Percentiles rank a stretch among this genome's conserved stretches.
Conservation (phyloP, 2,113 vertebrate genomes). For the Hippopotamus amphibius region DNA sequence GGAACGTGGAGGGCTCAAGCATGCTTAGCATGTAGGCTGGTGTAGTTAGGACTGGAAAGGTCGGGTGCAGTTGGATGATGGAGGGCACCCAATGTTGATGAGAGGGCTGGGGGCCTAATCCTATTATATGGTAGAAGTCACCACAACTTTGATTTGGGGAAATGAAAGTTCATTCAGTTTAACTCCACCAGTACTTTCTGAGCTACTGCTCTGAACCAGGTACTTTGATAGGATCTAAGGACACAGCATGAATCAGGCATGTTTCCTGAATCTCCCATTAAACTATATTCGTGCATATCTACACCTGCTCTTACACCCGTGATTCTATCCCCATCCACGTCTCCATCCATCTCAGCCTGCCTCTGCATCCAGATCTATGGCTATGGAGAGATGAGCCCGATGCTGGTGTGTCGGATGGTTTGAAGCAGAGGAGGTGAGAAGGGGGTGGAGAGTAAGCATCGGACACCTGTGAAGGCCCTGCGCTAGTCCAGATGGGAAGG, state of each 20-base stretch:
- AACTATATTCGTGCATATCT: neutral
- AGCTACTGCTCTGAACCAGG: neutral
- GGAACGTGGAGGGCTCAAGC: neutral
- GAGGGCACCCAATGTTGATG: neutral
- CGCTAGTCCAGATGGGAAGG: neutral
- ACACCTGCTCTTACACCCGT: neutral
- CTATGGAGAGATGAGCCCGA: neutral
- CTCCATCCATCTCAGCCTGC: neutral
- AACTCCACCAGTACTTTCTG: slow-evolving; percentile 26
- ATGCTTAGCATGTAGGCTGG: neutral
- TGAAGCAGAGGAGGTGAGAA: neutral
- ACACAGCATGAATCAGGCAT: neutral
- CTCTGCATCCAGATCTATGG: neutral
- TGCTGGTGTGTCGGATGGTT: too few relatives aligned
- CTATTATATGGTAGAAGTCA: neutral
- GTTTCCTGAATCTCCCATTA: neutral
- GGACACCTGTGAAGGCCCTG: neutral
- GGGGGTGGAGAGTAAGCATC: neutral
- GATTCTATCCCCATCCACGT: neutral
- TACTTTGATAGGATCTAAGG: neutral
- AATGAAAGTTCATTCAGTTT: slow-evolving; percentile 8
- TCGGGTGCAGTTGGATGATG: neutral
- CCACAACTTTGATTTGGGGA: neutral
- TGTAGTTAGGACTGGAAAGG: neutral
- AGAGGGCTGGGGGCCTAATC: neutral